Conservation (phyloP, 2,113 vertebrate genomes). For the Eidolon helvum region DNA sequence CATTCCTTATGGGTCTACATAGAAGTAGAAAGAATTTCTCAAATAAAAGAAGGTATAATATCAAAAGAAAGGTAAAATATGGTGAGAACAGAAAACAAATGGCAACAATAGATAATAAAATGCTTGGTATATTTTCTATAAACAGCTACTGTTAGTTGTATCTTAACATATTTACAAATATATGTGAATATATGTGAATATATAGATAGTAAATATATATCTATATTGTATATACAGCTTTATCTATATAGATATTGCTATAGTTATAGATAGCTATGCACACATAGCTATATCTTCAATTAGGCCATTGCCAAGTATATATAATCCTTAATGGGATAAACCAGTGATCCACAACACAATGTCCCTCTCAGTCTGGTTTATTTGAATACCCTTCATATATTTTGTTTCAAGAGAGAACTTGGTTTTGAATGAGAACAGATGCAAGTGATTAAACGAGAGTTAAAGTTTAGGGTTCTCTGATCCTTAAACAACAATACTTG, state of each 20-base stretch:
- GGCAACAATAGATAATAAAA: background rate
- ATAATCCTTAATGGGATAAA: background rate
- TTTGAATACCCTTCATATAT: background rate
- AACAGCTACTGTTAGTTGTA: background rate
- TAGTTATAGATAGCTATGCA: background rate
- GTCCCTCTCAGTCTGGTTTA: background rate
- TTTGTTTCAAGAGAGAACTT: background rate
- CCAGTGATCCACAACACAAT: background rate
- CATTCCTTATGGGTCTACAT: background rate
- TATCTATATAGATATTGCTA: background rate
- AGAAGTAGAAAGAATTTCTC: background rate
- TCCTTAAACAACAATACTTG: background rate
- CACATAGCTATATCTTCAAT: background rate
- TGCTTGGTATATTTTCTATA: background rate
- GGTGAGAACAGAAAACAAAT: background rate
- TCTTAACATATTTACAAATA: background rate
- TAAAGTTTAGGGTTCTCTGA: slow-evolving; percentile 1
- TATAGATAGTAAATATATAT: background rate
- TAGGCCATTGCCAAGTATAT: background rate
- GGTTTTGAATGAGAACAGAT: background rate
- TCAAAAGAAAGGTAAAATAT: background rate
- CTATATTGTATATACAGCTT: background rate
- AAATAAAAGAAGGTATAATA: background rate
- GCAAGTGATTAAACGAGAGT: background rate
- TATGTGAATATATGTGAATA: background rate